These are phyloP conservation scores for Phalacrocorax aristotelis DNA, from an alignment of 2,113 vertebrate species.

Conservation along the genomic window DNA sequence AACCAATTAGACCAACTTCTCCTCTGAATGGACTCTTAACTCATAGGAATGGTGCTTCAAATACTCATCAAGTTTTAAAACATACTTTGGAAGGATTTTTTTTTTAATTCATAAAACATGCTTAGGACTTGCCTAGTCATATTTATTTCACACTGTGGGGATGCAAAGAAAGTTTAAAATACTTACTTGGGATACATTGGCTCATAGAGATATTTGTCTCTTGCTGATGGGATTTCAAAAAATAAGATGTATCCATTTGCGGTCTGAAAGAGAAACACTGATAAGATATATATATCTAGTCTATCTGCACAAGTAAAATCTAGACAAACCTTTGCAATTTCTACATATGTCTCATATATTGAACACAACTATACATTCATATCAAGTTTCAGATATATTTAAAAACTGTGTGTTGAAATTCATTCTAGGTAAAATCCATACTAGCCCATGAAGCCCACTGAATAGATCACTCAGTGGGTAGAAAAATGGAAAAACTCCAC, in stretches of 20 bases:
- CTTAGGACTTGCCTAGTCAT: background rate
- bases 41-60: background rate
- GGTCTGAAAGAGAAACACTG: constrained; percentile 81
- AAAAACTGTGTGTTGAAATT: background rate
- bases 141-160: background rate
- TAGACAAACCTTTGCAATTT: background rate
- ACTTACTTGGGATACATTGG: constrained; percentile 95
- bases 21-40: background rate
- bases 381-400: background rate
- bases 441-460: background rate
- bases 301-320: background rate
- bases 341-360: background rate
- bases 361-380: background rate
- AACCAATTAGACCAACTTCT: background rate
- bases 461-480: background rate
- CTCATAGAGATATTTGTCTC: constrained; percentile 93
- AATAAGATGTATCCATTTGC: constrained; percentile 94
- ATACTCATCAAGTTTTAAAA: background rate
- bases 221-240: constrained; percentile 87
- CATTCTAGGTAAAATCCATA: background rate
- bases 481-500: background rate
- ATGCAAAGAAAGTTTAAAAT: background rate
- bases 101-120: background rate
- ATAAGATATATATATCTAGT: background rate
- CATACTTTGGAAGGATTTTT: background rate